Evolutionary conservation across 1,140 invertebrate species (phyloP).

Genomic region (Zaprionus taronus): DNA sequence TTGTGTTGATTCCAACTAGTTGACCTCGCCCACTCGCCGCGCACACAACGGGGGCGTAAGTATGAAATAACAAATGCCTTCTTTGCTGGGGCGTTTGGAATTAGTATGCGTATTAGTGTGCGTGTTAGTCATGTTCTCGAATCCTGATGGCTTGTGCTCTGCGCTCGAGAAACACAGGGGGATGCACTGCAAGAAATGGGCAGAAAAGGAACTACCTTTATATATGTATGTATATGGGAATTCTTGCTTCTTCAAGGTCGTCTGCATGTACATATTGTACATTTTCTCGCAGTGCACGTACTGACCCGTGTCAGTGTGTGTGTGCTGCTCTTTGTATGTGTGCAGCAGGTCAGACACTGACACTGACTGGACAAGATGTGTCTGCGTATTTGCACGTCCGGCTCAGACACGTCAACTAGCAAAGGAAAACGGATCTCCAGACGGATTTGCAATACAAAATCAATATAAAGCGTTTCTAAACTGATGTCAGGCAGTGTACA

Average conservation of each 20-base stretch:
- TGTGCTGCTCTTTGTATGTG: background rate
- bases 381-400: constrained; percentile 38
- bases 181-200: background rate
- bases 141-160: constrained; percentile 20
- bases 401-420: constrained; percentile 11
- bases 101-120: constrained; percentile 60
- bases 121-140: constrained; percentile 62
- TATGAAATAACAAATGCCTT: constrained; percentile 40
- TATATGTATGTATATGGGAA: background rate
- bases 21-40: background rate
- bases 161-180: background rate
- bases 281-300: background rate
- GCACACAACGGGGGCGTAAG: constrained; percentile 34
- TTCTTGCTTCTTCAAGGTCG: background rate
- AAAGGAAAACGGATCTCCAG: constrained; percentile 20
- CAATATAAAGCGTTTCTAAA: constrained; percentile 61
- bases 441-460: constrained; percentile 59
- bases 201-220: background rate
- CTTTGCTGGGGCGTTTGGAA: constrained; percentile 49
- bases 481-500: constrained; percentile 12
- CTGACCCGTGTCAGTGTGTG: background rate
- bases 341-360: background rate
- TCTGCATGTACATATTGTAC: background rate
- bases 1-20: constrained; percentile 50
- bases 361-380: constrained; percentile 25